Percentiles rank a stretch among this genome's conserved stretches.
phyloP scores from a whole-genome alignment of 2,888 invertebrate genomes.

The Synergus umbraculus region DNA sequence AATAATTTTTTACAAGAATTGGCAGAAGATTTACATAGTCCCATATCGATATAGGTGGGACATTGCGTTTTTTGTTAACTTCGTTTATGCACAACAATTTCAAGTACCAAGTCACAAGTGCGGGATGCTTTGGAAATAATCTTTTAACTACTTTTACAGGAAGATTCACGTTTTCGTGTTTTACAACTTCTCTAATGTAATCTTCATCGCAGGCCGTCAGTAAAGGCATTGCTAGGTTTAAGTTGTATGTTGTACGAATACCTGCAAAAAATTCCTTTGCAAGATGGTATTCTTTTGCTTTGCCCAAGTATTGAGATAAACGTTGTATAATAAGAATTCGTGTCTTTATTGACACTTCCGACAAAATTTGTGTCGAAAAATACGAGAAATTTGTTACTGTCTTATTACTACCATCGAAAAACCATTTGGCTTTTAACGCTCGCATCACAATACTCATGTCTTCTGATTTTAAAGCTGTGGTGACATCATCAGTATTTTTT shows the following conservation, averaged over 20 bases:
- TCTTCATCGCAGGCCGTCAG: conserved; percentile 64
- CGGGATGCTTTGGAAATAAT: conserved; percentile 61
- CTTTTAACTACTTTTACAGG: conserved; percentile 47
- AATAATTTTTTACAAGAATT: conserved; percentile 61
- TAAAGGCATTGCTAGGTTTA: conserved; percentile 61
- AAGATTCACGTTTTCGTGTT: conserved; percentile 51
- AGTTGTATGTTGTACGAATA: conserved; percentile 57
- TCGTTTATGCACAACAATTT: conserved; percentile 56
- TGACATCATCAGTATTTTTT: conserved; percentile 55
- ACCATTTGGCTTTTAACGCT: conserved; percentile 66
- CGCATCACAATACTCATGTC: conserved; percentile 62
- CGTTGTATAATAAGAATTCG: conserved; percentile 64
- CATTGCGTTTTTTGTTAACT: not conserved
- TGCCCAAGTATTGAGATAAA: conserved; percentile 57
- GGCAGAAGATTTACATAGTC: conserved; percentile 57
- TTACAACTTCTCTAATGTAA: conserved; percentile 59
- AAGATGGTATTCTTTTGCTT: conserved; percentile 51
- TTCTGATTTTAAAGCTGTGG: conserved; percentile 68
- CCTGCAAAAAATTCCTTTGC: conserved; percentile 66
- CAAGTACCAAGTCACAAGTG: conserved; percentile 66
- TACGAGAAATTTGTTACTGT: conserved; percentile 60
- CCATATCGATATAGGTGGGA: conserved; percentile 20
- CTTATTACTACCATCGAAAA: conserved; percentile 64
- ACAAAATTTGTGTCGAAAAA: conserved; percentile 64
- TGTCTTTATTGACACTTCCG: conserved; percentile 62